phyloP scores from a whole-genome alignment of 2,888 invertebrate species.

The Asteroscopus sphinx region DNA sequence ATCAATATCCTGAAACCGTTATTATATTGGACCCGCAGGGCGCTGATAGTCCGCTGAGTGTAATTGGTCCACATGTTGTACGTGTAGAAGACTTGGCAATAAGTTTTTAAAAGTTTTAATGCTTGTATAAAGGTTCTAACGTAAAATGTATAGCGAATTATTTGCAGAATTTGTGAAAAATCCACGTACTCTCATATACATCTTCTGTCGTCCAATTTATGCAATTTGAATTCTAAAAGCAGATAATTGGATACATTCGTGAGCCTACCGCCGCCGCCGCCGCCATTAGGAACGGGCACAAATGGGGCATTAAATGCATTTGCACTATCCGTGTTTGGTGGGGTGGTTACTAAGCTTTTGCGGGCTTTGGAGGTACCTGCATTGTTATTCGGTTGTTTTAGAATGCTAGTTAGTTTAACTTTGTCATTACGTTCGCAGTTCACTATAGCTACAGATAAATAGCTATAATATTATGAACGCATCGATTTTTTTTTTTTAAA shows the following conservation, averaged over 20 bases:
- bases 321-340: slow-evolving; percentile 18
- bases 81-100: too few relatives aligned
- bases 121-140: not conserved
- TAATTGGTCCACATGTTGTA: too few relatives aligned
- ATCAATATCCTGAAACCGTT: too few relatives aligned
- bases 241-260: slow-evolving; percentile 24
- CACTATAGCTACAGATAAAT: too few relatives aligned
- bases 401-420: not conserved
- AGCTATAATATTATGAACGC: too few relatives aligned
- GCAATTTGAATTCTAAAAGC: slow-evolving; percentile 22
- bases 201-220: slow-evolving; percentile 8
- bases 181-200: not conserved
- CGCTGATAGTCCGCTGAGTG: too few relatives aligned
- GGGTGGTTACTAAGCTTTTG: not conserved
- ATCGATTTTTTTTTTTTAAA: too few relatives aligned
- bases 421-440: too few relatives aligned
- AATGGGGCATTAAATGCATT: slow-evolving; percentile 45
- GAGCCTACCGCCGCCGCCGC: slow-evolving; percentile 16
- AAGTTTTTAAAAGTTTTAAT: too few relatives aligned
- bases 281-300: slow-evolving; percentile 24
- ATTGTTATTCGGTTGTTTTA: not conserved
- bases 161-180: slow-evolving; percentile 3
- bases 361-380: slow-evolving; percentile 1
- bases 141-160: not conserved
- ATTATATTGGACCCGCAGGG: too few relatives aligned